phyloP scores from a whole-genome alignment of 1,140 invertebrate species.

The Cyclargus thomasi region DNA sequence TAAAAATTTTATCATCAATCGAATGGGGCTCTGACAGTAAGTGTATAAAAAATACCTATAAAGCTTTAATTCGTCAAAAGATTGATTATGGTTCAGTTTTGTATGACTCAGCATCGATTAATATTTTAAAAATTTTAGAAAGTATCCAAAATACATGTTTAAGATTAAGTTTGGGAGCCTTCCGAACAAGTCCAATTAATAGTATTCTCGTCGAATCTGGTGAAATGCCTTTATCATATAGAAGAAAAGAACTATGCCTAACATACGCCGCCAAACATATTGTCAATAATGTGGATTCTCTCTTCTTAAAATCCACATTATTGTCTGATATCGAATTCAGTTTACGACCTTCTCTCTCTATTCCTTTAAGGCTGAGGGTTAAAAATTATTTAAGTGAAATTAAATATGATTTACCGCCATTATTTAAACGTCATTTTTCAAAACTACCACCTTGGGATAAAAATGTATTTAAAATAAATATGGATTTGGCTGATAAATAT shows the following conservation, averaged over 20 bases:
- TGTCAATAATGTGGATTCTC: constrained; percentile 2
- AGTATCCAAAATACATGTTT: neutral
- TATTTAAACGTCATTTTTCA: neutral
- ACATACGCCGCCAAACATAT: neutral
- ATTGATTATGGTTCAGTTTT: too few species aligned
- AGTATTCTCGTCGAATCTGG: constrained; percentile 9
- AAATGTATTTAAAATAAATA: neutral
- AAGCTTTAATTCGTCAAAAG: constrained; percentile 8
- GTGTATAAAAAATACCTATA: constrained; percentile 7
- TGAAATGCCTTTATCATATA: neutral
- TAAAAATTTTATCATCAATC: constrained; percentile 13
- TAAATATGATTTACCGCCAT: neutral
- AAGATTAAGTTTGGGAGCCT: constrained; percentile 10
- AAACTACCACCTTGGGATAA: neutral
- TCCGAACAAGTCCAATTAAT: constrained; percentile 12
- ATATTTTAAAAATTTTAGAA: neutral
- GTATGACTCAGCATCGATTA: too few species aligned
- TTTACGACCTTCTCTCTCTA: neutral
- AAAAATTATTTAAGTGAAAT: constrained; percentile 14
- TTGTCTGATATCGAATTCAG: constrained; percentile 10
- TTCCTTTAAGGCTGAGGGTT: neutral
- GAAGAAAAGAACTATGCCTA: too few species aligned
- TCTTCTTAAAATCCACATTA: constrained; percentile 6
- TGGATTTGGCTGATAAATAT: neutral
- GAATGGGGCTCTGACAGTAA: constrained; percentile 9